Evolutionary conservation across 2,797 vertebrate genomes (phyloP).

Genomic region (Urosaurus nigricauda): DNA sequence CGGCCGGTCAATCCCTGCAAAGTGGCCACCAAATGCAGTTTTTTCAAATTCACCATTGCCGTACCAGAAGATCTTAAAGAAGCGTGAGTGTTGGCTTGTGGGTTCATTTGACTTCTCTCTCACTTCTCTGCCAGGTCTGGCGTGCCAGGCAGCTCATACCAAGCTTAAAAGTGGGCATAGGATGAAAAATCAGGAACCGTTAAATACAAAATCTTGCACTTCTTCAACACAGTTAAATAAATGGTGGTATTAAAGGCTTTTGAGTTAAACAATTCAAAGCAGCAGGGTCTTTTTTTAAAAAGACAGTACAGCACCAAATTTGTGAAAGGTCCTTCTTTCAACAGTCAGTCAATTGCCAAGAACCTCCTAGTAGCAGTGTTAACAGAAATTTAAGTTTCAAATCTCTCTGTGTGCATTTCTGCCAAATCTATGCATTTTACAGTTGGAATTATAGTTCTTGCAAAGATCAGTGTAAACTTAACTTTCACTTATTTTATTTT

Average conservation of each 20-base stretch:
- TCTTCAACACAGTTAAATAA: too few species aligned
- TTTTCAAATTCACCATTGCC: conserved; percentile 88
- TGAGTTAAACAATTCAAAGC: too few species aligned
- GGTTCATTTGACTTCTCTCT: not conserved
- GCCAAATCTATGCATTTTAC: not conserved
- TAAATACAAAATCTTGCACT: too few species aligned
- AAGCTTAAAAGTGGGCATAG: too few species aligned
- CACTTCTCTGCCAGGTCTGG: not conserved
- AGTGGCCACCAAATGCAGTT: conserved; percentile 86
- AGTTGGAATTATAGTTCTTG: not conserved
- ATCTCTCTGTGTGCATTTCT: not conserved
- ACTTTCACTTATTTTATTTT: not conserved
- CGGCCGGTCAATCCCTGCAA: conserved; percentile 92
- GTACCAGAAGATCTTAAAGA: conserved; percentile 91
- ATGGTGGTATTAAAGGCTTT: too few species aligned
- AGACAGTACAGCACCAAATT: too few species aligned
- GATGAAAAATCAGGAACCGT: too few species aligned
- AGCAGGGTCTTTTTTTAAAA: too few species aligned
- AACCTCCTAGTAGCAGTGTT: not conserved
- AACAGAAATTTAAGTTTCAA: not conserved
- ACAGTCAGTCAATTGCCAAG: too few species aligned
- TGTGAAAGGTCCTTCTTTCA: too few species aligned
- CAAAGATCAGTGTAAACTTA: not conserved
- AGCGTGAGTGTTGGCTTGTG: conserved; percentile 80
- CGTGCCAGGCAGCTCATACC: not conserved